A percentile compares a stretch with the other conserved stretches of the same genome.
Conservation (phyloP, 2,888 invertebrate genomes). For the Apamea crenata region DNA sequence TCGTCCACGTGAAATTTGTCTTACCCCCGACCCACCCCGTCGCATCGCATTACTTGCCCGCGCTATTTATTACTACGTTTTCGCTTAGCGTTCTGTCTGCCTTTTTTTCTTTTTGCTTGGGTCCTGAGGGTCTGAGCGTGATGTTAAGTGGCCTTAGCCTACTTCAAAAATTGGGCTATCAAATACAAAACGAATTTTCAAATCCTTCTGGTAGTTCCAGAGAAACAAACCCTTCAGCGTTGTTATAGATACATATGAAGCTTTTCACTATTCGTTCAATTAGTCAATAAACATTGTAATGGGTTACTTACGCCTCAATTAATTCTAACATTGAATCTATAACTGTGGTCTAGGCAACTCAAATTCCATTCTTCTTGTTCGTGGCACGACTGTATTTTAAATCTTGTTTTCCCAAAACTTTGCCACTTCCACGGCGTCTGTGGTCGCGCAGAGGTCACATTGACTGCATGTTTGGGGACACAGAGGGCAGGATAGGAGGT, state of each 20-base stretch:
- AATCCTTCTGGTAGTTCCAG: background rate
- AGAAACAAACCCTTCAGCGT: background rate
- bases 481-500: no score
- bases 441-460: no score
- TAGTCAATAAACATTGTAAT: background rate
- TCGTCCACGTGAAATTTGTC: no score
- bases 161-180: no score
- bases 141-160: background rate
- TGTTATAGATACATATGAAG: background rate
- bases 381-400: no score
- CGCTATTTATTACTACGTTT: background rate
- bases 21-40: no score
- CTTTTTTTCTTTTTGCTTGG: no score
- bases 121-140: background rate
- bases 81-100: background rate
- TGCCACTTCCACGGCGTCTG: no score
- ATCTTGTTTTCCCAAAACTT: no score
- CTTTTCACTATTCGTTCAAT: background rate
- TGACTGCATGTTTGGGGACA: no score
- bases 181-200: no score
- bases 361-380: background rate
- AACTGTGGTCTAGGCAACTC: background rate
- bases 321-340: background rate
- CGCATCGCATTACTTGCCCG: no score
- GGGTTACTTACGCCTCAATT: background rate